Percentiles rank a stretch among this genome's conserved stretches.
phyloP scores from a whole-genome alignment of 2,113 vertebrate species.

The Anser brachyrhynchus region DNA sequence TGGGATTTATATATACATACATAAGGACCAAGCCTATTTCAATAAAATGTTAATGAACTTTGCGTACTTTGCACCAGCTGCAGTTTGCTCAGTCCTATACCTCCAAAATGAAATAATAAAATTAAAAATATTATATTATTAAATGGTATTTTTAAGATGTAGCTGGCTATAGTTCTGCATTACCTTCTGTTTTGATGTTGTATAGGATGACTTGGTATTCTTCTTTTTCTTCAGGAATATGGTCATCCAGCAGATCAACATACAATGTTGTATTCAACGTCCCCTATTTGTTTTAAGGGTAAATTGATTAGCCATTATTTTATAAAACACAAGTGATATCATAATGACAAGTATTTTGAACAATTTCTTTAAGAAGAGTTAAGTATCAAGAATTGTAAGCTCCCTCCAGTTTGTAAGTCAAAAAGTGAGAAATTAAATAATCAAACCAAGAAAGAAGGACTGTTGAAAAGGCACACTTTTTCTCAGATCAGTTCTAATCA shows the following conservation, averaged over 20 bases:
- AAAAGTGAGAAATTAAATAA: background rate
- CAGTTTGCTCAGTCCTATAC: background rate
- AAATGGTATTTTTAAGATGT: background rate
- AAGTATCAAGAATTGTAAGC: background rate
- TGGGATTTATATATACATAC: background rate
- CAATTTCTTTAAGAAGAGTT: background rate
- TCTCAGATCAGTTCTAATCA: background rate
- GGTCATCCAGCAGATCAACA: constrained; percentile 88
- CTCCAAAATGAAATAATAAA: background rate
- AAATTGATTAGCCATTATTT: background rate
- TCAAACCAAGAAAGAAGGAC: background rate
- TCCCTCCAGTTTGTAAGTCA: background rate
- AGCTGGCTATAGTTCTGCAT: background rate
- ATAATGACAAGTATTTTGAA: background rate
- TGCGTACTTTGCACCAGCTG: background rate
- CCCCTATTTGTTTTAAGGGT: constrained; percentile 72
- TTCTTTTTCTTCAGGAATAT: constrained; percentile 89
- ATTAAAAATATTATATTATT: background rate
- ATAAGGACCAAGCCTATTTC: background rate
- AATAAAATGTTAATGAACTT: background rate
- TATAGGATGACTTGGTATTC: constrained; percentile 85
- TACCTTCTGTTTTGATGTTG: constrained; percentile 90
- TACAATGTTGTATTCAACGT: constrained; percentile 82
- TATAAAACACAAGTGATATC: background rate
- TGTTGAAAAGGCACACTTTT: background rate